A percentile compares a stretch with the other conserved stretches of the same genome.
Evolutionary conservation across 2,113 vertebrate genomes (phyloP).

Genomic region (Passer domesticus): DNA sequence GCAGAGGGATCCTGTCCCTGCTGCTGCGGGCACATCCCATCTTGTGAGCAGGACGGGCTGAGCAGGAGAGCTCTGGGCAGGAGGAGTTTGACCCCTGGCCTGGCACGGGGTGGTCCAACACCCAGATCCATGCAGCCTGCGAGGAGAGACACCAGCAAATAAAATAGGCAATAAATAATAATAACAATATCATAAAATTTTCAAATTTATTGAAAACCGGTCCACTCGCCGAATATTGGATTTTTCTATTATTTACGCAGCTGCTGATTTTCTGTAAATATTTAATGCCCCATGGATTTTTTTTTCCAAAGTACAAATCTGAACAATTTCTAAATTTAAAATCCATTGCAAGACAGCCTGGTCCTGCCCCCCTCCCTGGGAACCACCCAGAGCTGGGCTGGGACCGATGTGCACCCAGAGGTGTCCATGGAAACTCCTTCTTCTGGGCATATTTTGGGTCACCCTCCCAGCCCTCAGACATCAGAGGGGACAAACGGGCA

Average conservation of each 20-base stretch:
- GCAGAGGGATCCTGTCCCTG: neutral
- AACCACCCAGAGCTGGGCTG: rapidly evolving
- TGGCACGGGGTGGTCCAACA: neutral
- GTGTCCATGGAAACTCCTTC: neutral
- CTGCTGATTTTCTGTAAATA: slow-evolving; percentile 67
- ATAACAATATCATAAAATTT: slow-evolving; percentile 69
- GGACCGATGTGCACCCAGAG: rapidly evolving
- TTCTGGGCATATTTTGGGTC: rapidly evolving
- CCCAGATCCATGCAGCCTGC: neutral
- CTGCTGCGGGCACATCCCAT: rapidly evolving
- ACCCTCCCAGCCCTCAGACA: neutral
- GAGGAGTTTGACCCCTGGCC: neutral
- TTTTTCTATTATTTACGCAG: slow-evolving; percentile 64
- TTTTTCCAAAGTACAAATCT: slow-evolving; percentile 61
- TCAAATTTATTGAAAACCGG: slow-evolving; percentile 62
- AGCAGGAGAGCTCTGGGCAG: neutral
- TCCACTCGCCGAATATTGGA: slow-evolving; percentile 28
- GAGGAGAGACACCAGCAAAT: slow-evolving; percentile 33
- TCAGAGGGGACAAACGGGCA: neutral
- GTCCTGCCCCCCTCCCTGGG: neutral
- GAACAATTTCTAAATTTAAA: slow-evolving; percentile 59
- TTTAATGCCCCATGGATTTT: slow-evolving; percentile 68
- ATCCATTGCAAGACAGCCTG: neutral
- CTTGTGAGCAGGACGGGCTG: rapidly evolving
- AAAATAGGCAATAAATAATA: slow-evolving; percentile 69